Conservation (phyloP, 2,797 vertebrate genomes). For the Atherinosoma microstoma region DNA sequence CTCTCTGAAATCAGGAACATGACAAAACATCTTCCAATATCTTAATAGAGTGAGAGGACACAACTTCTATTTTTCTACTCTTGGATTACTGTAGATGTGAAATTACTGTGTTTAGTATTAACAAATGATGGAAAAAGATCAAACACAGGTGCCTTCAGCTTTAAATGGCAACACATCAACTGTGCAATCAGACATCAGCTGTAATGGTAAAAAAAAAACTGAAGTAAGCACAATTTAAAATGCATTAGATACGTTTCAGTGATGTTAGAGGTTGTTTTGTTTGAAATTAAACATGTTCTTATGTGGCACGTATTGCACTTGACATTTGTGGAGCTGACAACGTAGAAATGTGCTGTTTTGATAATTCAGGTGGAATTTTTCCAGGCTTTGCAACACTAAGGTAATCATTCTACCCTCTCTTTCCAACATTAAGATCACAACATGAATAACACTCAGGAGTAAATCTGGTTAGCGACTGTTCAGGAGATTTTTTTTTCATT, state of each 20-base stretch:
- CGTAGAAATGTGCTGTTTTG: not conserved
- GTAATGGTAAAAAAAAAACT: constrained; percentile 32
- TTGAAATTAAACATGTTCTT: constrained; percentile 66
- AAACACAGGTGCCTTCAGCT: constrained; percentile 69
- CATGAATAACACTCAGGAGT: not conserved
- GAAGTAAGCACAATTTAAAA: constrained; percentile 63
- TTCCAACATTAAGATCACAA: not conserved
- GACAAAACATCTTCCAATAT: constrained; percentile 29
- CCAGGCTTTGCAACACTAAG: constrained; percentile 9
- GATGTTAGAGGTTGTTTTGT: constrained; percentile 30
- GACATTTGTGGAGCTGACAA: constrained; percentile 21
- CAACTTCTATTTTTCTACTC: constrained; percentile 72
- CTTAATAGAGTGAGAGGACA: constrained; percentile 41
- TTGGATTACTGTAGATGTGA: constrained; percentile 25
- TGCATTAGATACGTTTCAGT: not conserved
- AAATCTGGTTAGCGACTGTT: not conserved
- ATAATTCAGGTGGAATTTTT: constrained; percentile 13
- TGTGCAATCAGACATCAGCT: constrained; percentile 11
- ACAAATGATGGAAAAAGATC: constrained; percentile 9
- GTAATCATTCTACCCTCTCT: constrained; percentile 21
- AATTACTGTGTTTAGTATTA: constrained; percentile 21
- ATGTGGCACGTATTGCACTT: constrained; percentile 34
- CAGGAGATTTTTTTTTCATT: not conserved
- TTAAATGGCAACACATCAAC: constrained; percentile 26
- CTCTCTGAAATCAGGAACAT: constrained; percentile 58